Evolutionary conservation across 2,113 vertebrate genomes (phyloP).

Genomic region (Daubentonia madagascariensis): DNA sequence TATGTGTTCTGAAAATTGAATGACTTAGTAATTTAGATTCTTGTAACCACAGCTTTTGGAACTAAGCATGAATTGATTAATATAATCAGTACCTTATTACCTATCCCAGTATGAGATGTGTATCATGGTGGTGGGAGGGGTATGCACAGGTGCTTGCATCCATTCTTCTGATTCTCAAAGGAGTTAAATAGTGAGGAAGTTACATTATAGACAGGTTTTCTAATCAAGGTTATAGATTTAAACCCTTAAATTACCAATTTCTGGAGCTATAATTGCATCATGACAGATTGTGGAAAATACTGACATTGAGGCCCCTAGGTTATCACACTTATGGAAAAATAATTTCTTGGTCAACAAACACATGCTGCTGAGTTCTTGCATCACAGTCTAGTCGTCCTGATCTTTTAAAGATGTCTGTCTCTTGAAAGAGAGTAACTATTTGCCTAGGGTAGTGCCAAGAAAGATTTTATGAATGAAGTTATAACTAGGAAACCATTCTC

Average conservation of each 20-base stretch:
- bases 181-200: background rate
- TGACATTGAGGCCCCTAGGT: background rate
- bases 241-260: background rate
- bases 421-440: background rate
- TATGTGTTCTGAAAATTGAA: background rate
- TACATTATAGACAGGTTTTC: background rate
- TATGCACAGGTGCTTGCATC: no score
- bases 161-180: background rate
- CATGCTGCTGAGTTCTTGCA: background rate
- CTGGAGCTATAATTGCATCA: background rate
- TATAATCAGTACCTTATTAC: no score
- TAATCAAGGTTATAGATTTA: background rate
- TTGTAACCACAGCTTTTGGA: background rate
- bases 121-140: rapidly evolving
- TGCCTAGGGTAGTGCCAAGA: no score
- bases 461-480: background rate
- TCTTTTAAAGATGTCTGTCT: no score
- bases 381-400: no score
- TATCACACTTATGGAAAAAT: background rate
- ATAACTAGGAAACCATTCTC: background rate
- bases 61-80: background rate
- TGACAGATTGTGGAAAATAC: background rate
- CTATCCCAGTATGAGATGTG: background rate
- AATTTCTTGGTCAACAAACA: background rate
- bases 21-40: background rate